Evolutionary conservation across 2,888 invertebrate species (phyloP), one percentile per base, ranked within the genome.

Genomic region (Acleris sparsana): DNA sequence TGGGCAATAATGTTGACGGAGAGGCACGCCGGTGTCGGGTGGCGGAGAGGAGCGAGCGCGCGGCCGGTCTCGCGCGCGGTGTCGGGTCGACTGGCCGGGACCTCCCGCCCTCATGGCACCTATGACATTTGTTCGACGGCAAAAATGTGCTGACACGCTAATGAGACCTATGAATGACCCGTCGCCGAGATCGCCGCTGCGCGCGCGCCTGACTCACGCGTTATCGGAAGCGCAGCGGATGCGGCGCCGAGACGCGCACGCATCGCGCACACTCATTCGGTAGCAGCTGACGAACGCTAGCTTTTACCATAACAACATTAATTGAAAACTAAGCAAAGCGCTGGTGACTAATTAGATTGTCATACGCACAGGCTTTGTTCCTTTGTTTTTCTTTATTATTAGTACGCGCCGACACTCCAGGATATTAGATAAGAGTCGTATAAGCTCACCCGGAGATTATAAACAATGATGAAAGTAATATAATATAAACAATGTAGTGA

Each of bases 201-300:
- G 64, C 51, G 70, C 71, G 61, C 63, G 69, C 73, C 78, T 92
- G 92, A 92, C 75, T 92, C 92, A 92, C 79, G 46, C 80, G 75
- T 87, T 91, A 92, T 92, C 90, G 87, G 86, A 86, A 88, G 80
- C 78, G 84, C 84, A 84, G 74, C 89, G 92, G 92, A 92, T 88
- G 90, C 82, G 73, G 77, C 79, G 75, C 79, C 83, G 81, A 82
- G 73, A 78, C 73, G 75, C 75, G 75, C 76, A 75, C 73, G 68
- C 63, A 73, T 51, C 58, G 69, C 74, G 69, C 74, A 72, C 77
- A 81, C 79, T 83, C 83, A 87, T 75, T 79, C 77, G 72, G 72
- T 70, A 76, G 80, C 84, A 88, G 88, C 88, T 89, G 90, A 86
- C 84, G 75, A 80, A 77, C 80, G 78, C 76, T 73, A 80, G 78